Percentiles rank a stretch among this genome's conserved stretches.
Evolutionary conservation across 2,888 invertebrate genomes (phyloP).

Genomic region (Parnassius orleans): DNA sequence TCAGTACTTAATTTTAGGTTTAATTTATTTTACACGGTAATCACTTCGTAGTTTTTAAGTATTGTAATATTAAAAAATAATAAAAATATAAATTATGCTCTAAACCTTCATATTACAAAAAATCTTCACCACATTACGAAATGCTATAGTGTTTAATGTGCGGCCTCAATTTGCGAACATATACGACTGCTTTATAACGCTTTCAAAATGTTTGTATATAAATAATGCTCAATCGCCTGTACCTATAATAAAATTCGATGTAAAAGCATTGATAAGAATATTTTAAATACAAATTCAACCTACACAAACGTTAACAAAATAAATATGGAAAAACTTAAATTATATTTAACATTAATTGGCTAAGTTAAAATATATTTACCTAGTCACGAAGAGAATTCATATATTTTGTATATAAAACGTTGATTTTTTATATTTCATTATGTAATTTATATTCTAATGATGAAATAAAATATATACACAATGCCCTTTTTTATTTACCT

Average conservation of each 20-base stretch:
- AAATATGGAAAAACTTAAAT: constrained; percentile 35
- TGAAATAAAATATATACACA: constrained; percentile 61
- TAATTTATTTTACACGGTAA: constrained; percentile 61
- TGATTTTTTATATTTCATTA: constrained; percentile 54
- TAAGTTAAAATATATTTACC: constrained; percentile 50
- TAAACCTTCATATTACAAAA: constrained; percentile 13
- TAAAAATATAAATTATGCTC: constrained; percentile 39
- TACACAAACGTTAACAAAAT: constrained; percentile 41
- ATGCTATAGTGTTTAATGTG: constrained; percentile 43
- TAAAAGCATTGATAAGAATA: constrained; percentile 1
- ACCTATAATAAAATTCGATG: neutral
- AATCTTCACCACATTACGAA: constrained; percentile 31
- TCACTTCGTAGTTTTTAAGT: constrained; percentile 65
- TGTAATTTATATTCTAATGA: constrained; percentile 63
- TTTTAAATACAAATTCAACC: constrained; percentile 10
- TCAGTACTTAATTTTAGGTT: constrained; percentile 58
- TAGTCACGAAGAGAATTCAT: constrained; percentile 72
- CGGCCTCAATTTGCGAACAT: constrained; percentile 57
- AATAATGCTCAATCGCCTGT: constrained; percentile 28
- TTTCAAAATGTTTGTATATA: constrained; percentile 36
- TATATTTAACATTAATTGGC: constrained; percentile 48
- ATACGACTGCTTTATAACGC: constrained; percentile 47
- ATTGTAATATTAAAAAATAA: constrained; percentile 44
- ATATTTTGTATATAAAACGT: constrained; percentile 76
- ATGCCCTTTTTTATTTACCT: constrained; percentile 22